Conservation (phyloP, 2,113 vertebrate species). For the Sinocyclocheilus anophthalmus region DNA sequence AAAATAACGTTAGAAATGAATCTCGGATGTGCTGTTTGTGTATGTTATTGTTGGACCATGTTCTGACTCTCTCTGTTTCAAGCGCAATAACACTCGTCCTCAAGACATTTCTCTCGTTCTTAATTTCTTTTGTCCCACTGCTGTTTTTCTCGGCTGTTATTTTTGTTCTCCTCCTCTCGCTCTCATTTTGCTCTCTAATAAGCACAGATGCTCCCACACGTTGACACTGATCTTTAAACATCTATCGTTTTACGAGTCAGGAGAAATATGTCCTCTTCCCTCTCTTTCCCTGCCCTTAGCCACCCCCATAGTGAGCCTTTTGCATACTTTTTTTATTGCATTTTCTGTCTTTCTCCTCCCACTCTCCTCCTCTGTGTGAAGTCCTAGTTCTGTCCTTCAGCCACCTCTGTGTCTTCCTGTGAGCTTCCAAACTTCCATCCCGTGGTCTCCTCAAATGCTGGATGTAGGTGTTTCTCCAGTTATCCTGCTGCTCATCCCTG, state of each 20-base stretch:
- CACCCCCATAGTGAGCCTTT: conserved; percentile 31
- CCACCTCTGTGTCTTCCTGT: conserved; percentile 47
- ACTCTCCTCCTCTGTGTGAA: conserved; percentile 42
- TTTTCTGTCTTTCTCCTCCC: conserved; percentile 39
- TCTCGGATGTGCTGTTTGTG: background rate
- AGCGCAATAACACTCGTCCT: conserved; percentile 6
- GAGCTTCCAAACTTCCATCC: conserved; percentile 44
- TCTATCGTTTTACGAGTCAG: conserved; percentile 47
- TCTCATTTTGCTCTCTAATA: conserved; percentile 33
- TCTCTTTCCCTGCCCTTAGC: conserved; percentile 32
- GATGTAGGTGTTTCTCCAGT: conserved; percentile 45
- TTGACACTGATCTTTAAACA: conserved; percentile 46
- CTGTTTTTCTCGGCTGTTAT: conserved; percentile 3
- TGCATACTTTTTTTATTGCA: conserved; percentile 23
- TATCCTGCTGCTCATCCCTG: conserved; percentile 35
- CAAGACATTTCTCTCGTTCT: conserved; percentile 11
- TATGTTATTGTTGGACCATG: background rate
- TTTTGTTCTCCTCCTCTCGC: conserved; percentile 48
- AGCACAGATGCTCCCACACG: conserved; percentile 50
- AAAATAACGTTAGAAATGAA: background rate
- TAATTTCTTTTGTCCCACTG: conserved; percentile 2
- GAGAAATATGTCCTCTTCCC: conserved; percentile 36
- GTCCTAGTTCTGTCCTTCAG: conserved; percentile 43
- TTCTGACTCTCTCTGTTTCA: conserved; percentile 22
- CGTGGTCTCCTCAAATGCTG: conserved; percentile 17